Base-by-base conservation (phyloP, 2,113 vertebrate species). In the Toxotes jaculatrix region DNA sequence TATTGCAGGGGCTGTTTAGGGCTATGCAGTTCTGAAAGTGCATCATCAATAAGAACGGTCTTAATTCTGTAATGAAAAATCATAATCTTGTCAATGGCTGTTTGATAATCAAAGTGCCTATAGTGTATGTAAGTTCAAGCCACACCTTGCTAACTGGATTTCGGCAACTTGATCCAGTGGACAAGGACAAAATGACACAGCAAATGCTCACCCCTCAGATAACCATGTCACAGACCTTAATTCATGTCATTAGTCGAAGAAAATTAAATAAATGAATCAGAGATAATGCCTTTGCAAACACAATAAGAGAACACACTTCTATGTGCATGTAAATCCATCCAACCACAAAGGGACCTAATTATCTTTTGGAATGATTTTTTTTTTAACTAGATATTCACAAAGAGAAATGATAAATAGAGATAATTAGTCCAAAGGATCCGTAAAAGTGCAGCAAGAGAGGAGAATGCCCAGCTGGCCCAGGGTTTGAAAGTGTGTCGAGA, bases 161-260 rank as follows among this genome's bases (percentile, higher is more conserved):
- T 53, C 77, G 67, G 60, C 40, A 85, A 61, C 23, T 77, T 43
- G 12, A 70, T 77, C 62, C 32, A 67, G 65, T 17, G 38, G 75
- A 79, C 57, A 79, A 73, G 70, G 69, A 79, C 70, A 76, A 78
- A 82, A 83, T 43, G 19, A 78, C 68, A 83, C 40, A 73, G 68
- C 69, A 60, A 27, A n/a, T 23, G 42, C 38, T 68, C 64, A 34
- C 64, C 68, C 73, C 31, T 63, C 45, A 76, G 80, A 83, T 84
- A 87, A 87, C 68, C 64, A 59, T 74, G 74, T 88, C 83, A 79
- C 65, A 78, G 68, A 86, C 83, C 85, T 72, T 76, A 88, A 87
- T 89, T 80, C 59, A 80, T 75, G 77, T 76, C 88, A 86, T 93
- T 80, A 88, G 38, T 91, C 75, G 89, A 84, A 89, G 65, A 79